Conservation (phyloP, 2,797 vertebrate genomes). For the Gallinago solitaria region DNA sequence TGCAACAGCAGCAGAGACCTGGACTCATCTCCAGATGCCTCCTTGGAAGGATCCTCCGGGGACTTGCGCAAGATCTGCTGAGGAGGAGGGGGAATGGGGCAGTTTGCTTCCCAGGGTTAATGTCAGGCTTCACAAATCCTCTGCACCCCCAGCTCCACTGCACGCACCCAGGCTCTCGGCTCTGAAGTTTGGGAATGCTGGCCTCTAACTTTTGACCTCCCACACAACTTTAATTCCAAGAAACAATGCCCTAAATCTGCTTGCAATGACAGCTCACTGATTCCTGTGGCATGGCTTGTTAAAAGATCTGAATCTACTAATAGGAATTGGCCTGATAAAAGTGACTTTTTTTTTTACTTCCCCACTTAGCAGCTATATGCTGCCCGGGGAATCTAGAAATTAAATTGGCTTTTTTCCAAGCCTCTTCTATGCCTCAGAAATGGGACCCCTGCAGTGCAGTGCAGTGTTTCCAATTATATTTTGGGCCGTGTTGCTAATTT, state of each 20-base stretch:
- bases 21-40: background rate
- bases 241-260: conserved; percentile 31
- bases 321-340: conserved; percentile 57
- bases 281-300: background rate
- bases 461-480: conserved; percentile 69
- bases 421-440: conserved; percentile 39
- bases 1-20: background rate
- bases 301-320: conserved; percentile 47
- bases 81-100: accelerated
- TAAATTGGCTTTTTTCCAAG: conserved; percentile 63
- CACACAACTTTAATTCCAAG: background rate
- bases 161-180: accelerated
- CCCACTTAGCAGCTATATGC: conserved; percentile 15
- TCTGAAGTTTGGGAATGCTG: background rate
- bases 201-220: background rate
- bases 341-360: background rate
- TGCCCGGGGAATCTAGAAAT: conserved; percentile 53
- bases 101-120: background rate
- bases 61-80: background rate
- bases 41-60: background rate
- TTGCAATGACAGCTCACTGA: background rate
- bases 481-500: conserved; percentile 59
- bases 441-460: conserved; percentile 40
- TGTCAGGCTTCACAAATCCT: background rate
- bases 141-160: background rate